Base-by-base conservation (phyloP, 2,888 invertebrate genomes). In the Autographa pulchrina region DNA sequence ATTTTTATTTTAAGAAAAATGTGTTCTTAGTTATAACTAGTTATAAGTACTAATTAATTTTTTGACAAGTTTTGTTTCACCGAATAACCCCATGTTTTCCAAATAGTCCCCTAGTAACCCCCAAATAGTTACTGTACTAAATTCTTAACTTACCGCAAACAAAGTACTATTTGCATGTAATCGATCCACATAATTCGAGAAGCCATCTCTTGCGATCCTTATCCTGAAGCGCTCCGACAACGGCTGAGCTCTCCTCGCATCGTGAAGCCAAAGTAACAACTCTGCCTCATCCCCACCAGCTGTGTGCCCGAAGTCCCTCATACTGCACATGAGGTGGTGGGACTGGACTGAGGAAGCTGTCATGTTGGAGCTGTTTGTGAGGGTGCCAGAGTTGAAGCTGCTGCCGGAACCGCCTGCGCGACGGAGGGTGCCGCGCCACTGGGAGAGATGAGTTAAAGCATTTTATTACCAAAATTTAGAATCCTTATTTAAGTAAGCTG, bases 271-370 rank as follows among this genome's bases (percentile, higher is more conserved):
- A 86, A 99, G 97, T 85, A 98, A 97, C 18, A 99, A 97, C 92
- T 99, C 99, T 0, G 98, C 98, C 89, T 99, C 98, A 91, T 99
- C 98, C 0, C 98, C 98, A 0, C 98, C 98, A 2, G 98, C 97
- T 65, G 98, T 97, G 90, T 98, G 98, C 0, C 98, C 98, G 90
- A 99, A 99, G 92, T 98, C 98, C 18, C 98, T 96, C 91, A 91
- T 91, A 88, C 98, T 98, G 92, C 98, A 98, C 92, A 98, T 93
- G 65, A 99, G 96, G 92, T 99, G 93, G 84, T 94, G 91, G n/a
- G 96, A 94, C 80, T 95, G 94, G 38, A 91, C 92, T 20, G 93
- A 88, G 2, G 93, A 87, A 14, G 91, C 81, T 58, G 74, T 65
- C 13, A 80, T 85, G 18, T 85, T 77, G 13, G 88, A 74, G 62